These are phyloP conservation scores for Cheilosia urbana DNA, from an alignment of 2,888 invertebrate species.

Conservation along the genomic window DNA sequence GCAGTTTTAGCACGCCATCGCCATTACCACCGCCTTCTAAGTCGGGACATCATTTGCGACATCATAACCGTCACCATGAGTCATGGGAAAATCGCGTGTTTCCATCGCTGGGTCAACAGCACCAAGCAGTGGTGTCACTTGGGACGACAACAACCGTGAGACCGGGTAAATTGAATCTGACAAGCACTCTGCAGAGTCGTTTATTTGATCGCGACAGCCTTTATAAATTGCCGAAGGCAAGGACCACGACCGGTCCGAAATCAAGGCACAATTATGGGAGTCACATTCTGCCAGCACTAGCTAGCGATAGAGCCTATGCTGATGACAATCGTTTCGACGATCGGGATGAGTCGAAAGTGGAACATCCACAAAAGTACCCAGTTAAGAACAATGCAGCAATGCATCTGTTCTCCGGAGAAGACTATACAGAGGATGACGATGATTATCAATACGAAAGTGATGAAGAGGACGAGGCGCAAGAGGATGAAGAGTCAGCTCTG, in stretches of 20 bases:
- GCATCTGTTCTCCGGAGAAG: constrained; percentile 55
- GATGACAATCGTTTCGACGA: constrained; percentile 68
- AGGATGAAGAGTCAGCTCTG: constrained; percentile 79
- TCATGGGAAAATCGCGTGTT: constrained; percentile 80
- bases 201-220: constrained; percentile 82
- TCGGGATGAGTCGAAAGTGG: constrained; percentile 48
- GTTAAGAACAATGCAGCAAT: constrained; percentile 64
- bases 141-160: constrained; percentile 47
- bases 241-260: constrained; percentile 77
- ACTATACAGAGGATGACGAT: constrained; percentile 57
- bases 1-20: constrained; percentile 23
- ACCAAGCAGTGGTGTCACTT: constrained; percentile 54
- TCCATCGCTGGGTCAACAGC: constrained; percentile 79
- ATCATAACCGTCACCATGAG: constrained; percentile 81
- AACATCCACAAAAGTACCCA: constrained; percentile 55
- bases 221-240: constrained; percentile 76
- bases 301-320: constrained; percentile 49
- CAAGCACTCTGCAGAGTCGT: constrained; percentile 77
- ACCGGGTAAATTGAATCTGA: constrained; percentile 68
- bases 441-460: constrained; percentile 77
- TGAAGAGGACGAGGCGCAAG: constrained; percentile 79
- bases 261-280: constrained; percentile 70
- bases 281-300: constrained; percentile 55
- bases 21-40: constrained; percentile 48
- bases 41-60: constrained; percentile 80